Conservation (phyloP, 2,888 invertebrate species). For the Odontothrips loti region DNA sequence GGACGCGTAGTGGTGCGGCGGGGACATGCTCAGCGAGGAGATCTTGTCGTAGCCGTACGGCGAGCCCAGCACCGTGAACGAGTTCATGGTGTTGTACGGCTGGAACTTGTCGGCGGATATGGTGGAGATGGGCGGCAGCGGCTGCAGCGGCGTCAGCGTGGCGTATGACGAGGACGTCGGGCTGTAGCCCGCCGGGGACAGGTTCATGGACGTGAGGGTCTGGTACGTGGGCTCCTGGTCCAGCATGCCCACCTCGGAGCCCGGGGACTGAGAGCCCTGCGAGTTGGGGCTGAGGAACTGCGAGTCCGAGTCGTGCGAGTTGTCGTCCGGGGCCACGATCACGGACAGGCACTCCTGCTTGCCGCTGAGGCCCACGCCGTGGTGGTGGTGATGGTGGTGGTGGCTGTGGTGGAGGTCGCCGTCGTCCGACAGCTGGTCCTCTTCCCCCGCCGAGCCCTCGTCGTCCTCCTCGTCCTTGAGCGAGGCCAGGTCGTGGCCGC, state of each 20-base stretch:
- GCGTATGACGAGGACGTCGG: constrained; percentile 80
- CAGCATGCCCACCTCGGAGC: background rate
- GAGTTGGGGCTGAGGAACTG: constrained; percentile 6
- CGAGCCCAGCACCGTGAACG: constrained; percentile 80
- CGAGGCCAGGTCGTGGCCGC: constrained; percentile 9
- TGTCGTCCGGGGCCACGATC: constrained; percentile 15
- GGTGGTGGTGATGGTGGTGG: constrained; percentile 3
- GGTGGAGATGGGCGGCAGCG: constrained; percentile 94
- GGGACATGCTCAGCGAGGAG: constrained; percentile 80
- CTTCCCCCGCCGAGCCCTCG: constrained; percentile 5
- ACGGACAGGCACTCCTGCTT: constrained; percentile 19
- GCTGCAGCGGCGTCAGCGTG: constrained; percentile 91
- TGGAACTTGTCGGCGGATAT: constrained; percentile 91
- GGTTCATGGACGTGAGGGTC: constrained; percentile 81
- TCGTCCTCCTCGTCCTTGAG: constrained; percentile 17
- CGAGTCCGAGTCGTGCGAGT: constrained; percentile 7
- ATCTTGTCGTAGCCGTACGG: constrained; percentile 72
- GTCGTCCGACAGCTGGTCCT: background rate
- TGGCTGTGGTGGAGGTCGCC: background rate
- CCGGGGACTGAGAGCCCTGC: background rate
- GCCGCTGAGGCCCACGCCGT: background rate
- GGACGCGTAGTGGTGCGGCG: constrained; percentile 65
- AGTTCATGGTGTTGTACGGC: constrained; percentile 65
- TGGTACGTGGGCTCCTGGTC: constrained; percentile 86
- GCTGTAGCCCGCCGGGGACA: constrained; percentile 88